Evolutionary conservation across 2,888 invertebrate genomes (phyloP).

Genomic region (Ptychoptera albimana): DNA sequence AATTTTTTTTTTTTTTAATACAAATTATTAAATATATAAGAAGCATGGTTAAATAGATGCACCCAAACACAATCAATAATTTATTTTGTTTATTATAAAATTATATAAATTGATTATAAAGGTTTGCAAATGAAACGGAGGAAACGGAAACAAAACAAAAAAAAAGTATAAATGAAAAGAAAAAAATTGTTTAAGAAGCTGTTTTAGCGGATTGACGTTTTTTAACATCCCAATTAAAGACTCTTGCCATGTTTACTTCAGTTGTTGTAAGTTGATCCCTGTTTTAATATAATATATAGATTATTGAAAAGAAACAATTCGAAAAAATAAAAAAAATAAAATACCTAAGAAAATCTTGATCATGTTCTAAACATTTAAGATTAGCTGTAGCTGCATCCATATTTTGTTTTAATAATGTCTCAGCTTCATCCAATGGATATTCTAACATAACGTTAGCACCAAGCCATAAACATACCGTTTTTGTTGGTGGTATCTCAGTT

Average conservation of each 20-base stretch:
- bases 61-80: too few relatives aligned
- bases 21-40: too few relatives aligned
- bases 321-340: not conserved
- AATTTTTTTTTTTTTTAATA: not conserved
- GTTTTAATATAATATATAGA: slow-evolving; percentile 10
- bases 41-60: too few relatives aligned
- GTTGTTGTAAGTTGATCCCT: slow-evolving; percentile 96
- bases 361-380: slow-evolving; percentile 72
- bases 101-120: not conserved
- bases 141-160: too few relatives aligned
- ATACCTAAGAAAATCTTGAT: slow-evolving; percentile 82
- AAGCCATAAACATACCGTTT: slow-evolving; percentile 71
- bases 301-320: slow-evolving; percentile 2
- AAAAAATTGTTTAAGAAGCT: slow-evolving; percentile 7
- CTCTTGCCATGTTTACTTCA: slow-evolving; percentile 97
- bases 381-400: slow-evolving; percentile 71
- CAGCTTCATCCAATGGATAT: slow-evolving; percentile 82
- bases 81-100: too few relatives aligned
- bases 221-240: slow-evolving; percentile 97
- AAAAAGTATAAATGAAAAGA: not conserved
- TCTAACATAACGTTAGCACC: slow-evolving; percentile 96
- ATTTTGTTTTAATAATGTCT: slow-evolving; percentile 65
- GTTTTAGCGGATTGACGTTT: slow-evolving; percentile 60
- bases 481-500: slow-evolving; percentile 76
- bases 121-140: too few relatives aligned